Base-by-base conservation (phyloP, 2,888 invertebrate species). In the Drosophila paramelanica region DNA sequence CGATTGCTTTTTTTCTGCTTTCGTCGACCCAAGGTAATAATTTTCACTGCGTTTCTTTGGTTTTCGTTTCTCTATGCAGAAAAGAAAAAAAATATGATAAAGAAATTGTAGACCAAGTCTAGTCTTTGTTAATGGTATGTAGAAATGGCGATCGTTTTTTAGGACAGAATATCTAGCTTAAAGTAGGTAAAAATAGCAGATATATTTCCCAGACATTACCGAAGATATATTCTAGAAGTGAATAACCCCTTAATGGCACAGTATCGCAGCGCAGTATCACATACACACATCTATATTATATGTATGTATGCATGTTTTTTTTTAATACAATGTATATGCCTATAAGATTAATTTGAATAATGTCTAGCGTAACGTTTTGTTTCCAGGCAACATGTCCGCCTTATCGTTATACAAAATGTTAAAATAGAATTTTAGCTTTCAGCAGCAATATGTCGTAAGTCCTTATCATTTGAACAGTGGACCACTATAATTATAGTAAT, bases 11-110 rank as follows among this genome's bases (percentile, higher is more conserved):
- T 61, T 81, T 62, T 51, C 31, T 49, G 65, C 76, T 72, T 66
- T 67, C 60, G 61, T 77, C 33, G 49, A 53, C 61, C 71, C 89
- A 88, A 88, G 82, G 89, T 83, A 86, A 77, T 67, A 43, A 76
- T 65, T 86, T 61, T 55, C 53, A 56, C 59, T 38, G 39, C 6
- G 46, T 50, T 68, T 68, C 60, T 53, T 67, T n/a, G 41, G 17
- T 23, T 53, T 51, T 42, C 11, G 45, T 73, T 75, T 73, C 51
- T 70, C 43, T 17, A 64, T 36, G 55, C 45, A 47, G 58, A 41
- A 56, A 60, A 52, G 17, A 47, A 41, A 4, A 10, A 39, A 42
- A 50, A 36, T 39, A 55, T 10, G 39, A 49, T 10, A 25, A 47
- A 53, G 42, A 55, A 11, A 42, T 49, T 49, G 33, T 57, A 56